Evolutionary conservation across 64 coral and sea anemone genomes (phyloP).

Genomic region (Pachyseris speciosa): DNA sequence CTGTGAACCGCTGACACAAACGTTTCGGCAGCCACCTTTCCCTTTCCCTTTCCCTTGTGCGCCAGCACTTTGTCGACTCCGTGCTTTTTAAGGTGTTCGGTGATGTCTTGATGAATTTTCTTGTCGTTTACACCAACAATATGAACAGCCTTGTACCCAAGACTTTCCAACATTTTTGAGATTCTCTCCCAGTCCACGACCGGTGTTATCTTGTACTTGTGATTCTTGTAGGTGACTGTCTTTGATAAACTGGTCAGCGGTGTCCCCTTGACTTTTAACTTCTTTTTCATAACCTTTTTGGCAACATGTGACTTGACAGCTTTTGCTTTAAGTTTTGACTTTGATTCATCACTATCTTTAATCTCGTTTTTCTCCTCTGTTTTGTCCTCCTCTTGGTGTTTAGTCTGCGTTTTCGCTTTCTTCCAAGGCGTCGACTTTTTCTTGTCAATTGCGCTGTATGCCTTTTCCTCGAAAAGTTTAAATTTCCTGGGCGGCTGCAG

Average conservation of each 20-base stretch:
- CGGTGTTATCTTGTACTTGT: constrained; percentile 92
- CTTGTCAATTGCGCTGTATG: constrained; percentile 13
- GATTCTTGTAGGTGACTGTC: constrained; percentile 89
- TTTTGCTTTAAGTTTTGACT: neutral
- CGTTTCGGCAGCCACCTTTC: constrained; percentile 72
- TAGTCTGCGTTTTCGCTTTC: neutral
- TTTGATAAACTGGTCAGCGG: constrained; percentile 86
- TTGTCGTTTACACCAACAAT: constrained; percentile 76
- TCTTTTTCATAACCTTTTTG: constrained; percentile 7
- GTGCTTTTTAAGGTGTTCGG: constrained; percentile 68
- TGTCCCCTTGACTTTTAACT: constrained; percentile 70
- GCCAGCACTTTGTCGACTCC: constrained; percentile 61
- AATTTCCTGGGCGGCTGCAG: constrained; percentile 55
- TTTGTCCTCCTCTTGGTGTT: neutral
- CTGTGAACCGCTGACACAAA: constrained; percentile 90
- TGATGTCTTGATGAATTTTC: constrained; percentile 74
- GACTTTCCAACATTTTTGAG: constrained; percentile 84
- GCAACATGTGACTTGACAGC: constrained; percentile 19
- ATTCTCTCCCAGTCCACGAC: constrained; percentile 92
- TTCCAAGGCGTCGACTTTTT: constrained; percentile 48
- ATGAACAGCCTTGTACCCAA: constrained; percentile 92
- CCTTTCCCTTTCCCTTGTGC: constrained; percentile 46
- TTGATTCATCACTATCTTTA: neutral
- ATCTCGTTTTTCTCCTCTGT: neutral
- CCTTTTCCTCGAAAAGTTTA: neutral